These are phyloP conservation scores for Limnothrissa miodon DNA, from an alignment of 2,113 vertebrate genomes.

Conservation along the genomic window DNA sequence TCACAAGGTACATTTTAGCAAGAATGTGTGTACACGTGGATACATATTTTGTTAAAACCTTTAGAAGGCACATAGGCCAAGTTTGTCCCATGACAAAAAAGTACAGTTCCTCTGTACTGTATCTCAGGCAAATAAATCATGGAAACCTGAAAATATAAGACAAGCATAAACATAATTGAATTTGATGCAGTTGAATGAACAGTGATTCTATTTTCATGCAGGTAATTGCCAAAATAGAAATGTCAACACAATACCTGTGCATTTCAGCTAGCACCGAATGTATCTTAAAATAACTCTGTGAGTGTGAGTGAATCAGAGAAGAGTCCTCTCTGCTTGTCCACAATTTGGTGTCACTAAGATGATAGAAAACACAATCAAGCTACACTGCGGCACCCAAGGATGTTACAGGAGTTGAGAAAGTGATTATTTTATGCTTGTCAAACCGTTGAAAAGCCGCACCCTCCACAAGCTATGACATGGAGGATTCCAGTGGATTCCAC, in stretches of 20 bases:
- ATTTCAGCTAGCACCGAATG: background rate
- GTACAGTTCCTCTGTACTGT: background rate
- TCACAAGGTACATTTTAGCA: background rate
- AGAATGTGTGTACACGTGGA: background rate
- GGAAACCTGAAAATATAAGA: background rate
- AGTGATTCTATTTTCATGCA: slow-evolving; percentile 1
- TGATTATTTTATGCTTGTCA: slow-evolving; percentile 4
- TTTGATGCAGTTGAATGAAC: background rate
- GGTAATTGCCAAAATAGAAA: slow-evolving; percentile 1
- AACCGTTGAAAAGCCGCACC: background rate
- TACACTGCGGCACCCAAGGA: background rate
- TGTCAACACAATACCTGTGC: background rate
- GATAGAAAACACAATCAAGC: background rate
- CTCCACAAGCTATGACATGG: background rate
- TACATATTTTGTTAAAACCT: background rate
- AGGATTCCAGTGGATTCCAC: background rate
- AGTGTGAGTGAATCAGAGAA: background rate
- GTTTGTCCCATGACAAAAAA: background rate
- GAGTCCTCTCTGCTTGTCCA: background rate
- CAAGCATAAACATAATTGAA: background rate
- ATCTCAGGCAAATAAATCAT: background rate
- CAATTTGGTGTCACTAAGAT: background rate
- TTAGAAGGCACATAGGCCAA: background rate
- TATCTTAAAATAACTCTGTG: background rate
- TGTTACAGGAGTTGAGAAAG: background rate